These are phyloP conservation scores for Trypoxylon attenuatum DNA, from an alignment of 2,888 invertebrate species.

Conservation along the genomic window DNA sequence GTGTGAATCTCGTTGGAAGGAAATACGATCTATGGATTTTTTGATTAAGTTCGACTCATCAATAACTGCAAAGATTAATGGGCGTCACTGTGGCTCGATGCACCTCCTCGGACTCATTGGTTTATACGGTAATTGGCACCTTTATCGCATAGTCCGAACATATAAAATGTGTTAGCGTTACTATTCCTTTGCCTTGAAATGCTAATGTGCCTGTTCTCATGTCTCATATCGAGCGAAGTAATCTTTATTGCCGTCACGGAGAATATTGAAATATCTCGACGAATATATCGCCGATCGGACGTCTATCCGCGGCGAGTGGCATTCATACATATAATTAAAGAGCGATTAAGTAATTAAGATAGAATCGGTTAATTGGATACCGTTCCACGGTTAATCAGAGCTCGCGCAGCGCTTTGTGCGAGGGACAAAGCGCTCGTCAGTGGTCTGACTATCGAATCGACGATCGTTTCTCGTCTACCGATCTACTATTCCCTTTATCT, in stretches of 20 bases:
- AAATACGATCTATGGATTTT: no score
- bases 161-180: constrained; percentile 45
- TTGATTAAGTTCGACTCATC: constrained; percentile 19
- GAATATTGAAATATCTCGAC: constrained; percentile 48
- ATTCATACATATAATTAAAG: constrained; percentile 49
- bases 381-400: constrained; percentile 47
- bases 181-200: constrained; percentile 48
- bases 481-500: constrained; percentile 18
- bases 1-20: no score
- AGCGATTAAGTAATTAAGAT: constrained; percentile 57
- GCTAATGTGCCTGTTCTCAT: constrained; percentile 52
- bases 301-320: constrained; percentile 37
- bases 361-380: constrained; percentile 49
- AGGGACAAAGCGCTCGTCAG: constrained; percentile 31
- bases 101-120: constrained; percentile 19
- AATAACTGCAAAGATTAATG: constrained; percentile 41
- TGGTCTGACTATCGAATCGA: constrained; percentile 25
- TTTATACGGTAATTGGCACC: constrained; percentile 39
- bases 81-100: constrained; percentile 38
- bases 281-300: constrained; percentile 44
- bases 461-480: constrained; percentile 28
- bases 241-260: constrained; percentile 50
- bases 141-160: constrained; percentile 27
- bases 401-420: constrained; percentile 16
- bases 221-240: constrained; percentile 49